A percentile compares a stretch with the other conserved stretches of the same genome.
phyloP scores from a whole-genome alignment of 64 coral and sea anemone genomes.

The Anthopleura sola region DNA sequence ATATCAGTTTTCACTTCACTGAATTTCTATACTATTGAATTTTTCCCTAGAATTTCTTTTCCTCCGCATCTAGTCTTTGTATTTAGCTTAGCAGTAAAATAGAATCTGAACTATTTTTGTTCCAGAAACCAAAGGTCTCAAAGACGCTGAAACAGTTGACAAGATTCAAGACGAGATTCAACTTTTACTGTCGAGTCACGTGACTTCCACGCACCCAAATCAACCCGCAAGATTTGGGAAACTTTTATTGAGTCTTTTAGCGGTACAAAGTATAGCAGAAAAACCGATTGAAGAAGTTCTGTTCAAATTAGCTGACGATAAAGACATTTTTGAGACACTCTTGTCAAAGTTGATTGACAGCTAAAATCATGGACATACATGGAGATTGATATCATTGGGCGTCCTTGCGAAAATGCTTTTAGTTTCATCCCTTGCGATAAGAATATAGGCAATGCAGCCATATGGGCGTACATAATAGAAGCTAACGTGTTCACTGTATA shows the following conservation, averaged over 20 bases:
- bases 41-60: too few relatives aligned
- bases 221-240: slow-evolving; percentile 79
- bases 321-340: slow-evolving; percentile 78
- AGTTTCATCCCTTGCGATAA: too few relatives aligned
- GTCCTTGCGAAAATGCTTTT: too few relatives aligned
- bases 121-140: slow-evolving; percentile 84
- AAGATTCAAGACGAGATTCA: slow-evolving; percentile 88
- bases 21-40: too few relatives aligned
- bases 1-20: neutral
- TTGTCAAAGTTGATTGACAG: slow-evolving; percentile 65
- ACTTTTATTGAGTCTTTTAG: slow-evolving; percentile 63
- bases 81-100: neutral
- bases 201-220: slow-evolving; percentile 42
- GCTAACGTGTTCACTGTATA: too few relatives aligned
- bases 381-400: neutral
- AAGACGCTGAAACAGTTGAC: slow-evolving; percentile 68
- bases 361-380: neutral
- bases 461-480: too few relatives aligned
- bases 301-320: slow-evolving; percentile 58
- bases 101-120: neutral
- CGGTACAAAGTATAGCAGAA: slow-evolving; percentile 71
- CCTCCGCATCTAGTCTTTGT: neutral
- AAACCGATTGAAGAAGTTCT: slow-evolving; percentile 88
- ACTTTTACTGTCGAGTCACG: slow-evolving; percentile 51
- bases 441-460: too few relatives aligned